A percentile compares a stretch with the other conserved stretches of the same genome.
Conservation (phyloP, 2,888 invertebrate genomes). For the Platycheirus rosarum region DNA sequence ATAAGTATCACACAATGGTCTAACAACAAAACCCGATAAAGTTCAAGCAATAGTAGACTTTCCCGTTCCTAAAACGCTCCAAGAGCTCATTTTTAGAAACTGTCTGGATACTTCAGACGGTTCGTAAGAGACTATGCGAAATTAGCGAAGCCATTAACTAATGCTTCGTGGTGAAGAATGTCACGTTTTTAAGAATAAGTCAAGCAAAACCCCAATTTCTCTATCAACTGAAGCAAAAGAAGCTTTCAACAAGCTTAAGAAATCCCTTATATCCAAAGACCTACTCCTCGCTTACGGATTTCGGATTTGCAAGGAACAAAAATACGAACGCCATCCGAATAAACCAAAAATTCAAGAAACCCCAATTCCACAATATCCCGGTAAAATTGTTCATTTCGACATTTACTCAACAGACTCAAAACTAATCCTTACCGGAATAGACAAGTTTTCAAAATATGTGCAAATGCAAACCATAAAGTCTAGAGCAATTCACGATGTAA, state of each 20-base stretch:
- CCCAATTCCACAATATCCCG: conserved; percentile 33
- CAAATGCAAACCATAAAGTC: conserved; percentile 8
- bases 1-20: no score
- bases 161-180: conserved; percentile 48
- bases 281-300: conserved; percentile 20
- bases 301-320: no score
- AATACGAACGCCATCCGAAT: no score
- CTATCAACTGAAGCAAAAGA: conserved; percentile 1
- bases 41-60: neutral
- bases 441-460: conserved; percentile 39
- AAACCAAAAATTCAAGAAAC: conserved; percentile 31
- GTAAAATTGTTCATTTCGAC: conserved; percentile 40
- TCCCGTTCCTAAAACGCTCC: neutral
- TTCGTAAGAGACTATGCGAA: conserved; percentile 42
- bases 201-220: conserved; percentile 1
- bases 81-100: conserved; percentile 33
- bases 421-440: neutral
- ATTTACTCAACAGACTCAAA: conserved; percentile 22
- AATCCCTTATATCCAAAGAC: conserved; percentile 27
- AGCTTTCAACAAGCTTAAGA: conserved; percentile 30
- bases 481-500: conserved; percentile 10
- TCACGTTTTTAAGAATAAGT: conserved; percentile 37
- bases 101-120: conserved; percentile 36
- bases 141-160: conserved; percentile 31
- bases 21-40: neutral